Base-by-base conservation (phyloP, 2,797 vertebrate species). In the Myotis vivesi region DNA sequence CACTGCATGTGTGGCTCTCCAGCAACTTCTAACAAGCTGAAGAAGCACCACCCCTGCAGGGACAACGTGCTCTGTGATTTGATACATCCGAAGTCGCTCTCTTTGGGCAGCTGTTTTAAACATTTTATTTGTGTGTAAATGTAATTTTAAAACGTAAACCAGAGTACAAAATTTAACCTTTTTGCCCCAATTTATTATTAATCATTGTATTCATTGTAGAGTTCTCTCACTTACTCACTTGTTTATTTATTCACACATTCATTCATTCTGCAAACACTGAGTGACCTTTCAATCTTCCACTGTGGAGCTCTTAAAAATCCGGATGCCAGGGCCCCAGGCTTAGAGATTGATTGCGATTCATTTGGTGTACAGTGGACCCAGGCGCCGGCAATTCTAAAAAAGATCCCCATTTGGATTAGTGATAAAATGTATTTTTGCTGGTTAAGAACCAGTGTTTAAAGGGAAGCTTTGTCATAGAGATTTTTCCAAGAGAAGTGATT, bases 71-170 rank as follows among this genome's bases (percentile, higher is more conserved):
- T 11, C 49, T 68, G 1, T 36, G 5, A 72, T 66, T 51, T 46
- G 23, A 83, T 33, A 8, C 5, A n/a, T 9, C 30, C 9, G 23
- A 38, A 2, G 15, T 36, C 53, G 71, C 36, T 51, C 25, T 68
- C 15, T 88, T 79, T 69, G 25, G 15, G 11, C 15, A 30, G 15
- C 33, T 55, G 17, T 23, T 91, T 86, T 64, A 80, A 87, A 20
- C 6, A 64, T 71, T 87, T 76, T 79, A 17, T 66, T 85, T 83
- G 41, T 76, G 53, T 62, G 30, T 33, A 41, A 81, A 80, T 79
- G 28, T 71, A 73, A 59, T 86, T 96, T 93, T 80, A 79, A 93
- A 94, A 71, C 11, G 55, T 33, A 72, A 77, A 80, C 71, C 22
- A 76, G 55, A 91, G 33, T 33, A 82, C 3, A 46, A 44, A 73